Conservation (phyloP, 1,140 invertebrate genomes). For the Bombus balteatus region DNA sequence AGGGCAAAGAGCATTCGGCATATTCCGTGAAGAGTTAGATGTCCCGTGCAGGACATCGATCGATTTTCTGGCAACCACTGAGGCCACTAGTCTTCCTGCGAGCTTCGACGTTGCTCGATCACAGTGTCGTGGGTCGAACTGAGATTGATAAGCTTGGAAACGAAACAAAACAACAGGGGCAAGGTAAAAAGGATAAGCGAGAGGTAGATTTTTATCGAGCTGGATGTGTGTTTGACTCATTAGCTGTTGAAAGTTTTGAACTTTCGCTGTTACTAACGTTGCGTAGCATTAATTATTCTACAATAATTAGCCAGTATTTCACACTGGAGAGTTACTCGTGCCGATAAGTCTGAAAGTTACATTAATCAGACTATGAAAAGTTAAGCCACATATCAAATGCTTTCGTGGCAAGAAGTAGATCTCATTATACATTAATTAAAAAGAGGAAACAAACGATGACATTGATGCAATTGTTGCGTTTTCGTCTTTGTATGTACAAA, state of each 20-base stretch:
- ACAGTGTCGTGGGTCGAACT: not conserved
- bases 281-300: not conserved
- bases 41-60: slow-evolving; percentile 18
- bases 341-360: not conserved
- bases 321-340: not conserved
- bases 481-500: not conserved
- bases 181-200: too few relatives aligned
- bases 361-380: not conserved
- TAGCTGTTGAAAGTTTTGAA: slow-evolving; percentile 24
- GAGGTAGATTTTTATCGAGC: slow-evolving; percentile 37
- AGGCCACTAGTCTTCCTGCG: not conserved
- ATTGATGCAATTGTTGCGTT: not conserved
- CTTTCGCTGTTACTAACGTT: not conserved
- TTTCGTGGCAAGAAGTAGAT: not conserved
- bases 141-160: slow-evolving; percentile 44
- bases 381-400: not conserved
- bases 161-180: not conserved
- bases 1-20: not conserved
- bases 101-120: slow-evolving; percentile 34
- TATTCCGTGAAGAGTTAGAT: slow-evolving; percentile 8
- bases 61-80: not conserved
- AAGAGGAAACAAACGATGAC: not conserved
- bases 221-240: slow-evolving; percentile 36
- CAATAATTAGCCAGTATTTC: not conserved
- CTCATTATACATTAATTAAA: not conserved